Evolutionary conservation across 2,888 invertebrate genomes (phyloP), one percentile per base, ranked within the genome.

Genomic region (Tetropium fuscum): DNA sequence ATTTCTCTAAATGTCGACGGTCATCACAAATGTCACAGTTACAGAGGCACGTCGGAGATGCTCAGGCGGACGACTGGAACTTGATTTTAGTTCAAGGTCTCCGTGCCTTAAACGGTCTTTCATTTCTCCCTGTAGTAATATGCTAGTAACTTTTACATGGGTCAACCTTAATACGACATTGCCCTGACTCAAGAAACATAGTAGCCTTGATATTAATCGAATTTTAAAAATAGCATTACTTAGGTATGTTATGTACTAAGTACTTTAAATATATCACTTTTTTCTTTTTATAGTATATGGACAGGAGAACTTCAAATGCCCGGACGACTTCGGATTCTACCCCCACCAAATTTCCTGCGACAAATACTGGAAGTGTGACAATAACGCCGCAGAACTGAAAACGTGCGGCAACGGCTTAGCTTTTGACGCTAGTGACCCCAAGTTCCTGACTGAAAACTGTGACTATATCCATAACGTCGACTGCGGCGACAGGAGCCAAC

Each of bases 321-420:
- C 95, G 22, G 94, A 95, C 78, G 95, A 95, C 81, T 95, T 93
- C 80, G 96, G 95, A 22, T 96, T 95, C 86, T 96, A 95, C 84
- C 94, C 95, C 57, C 95, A 96, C 83, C 90, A 90, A 79, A 80
- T 86, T 61, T 94, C 94, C 45, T 96, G 96, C 82, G 96, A 96
- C 85, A 95, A 95, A 83, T 96, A 96, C 84, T 96, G 94, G 93
- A 94, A 95, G 83, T 96, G 96, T 79, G 95, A 95, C 82, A 94
- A 94, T 76, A 93, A 92, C 70, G 90, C 83, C 6, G 90, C 95
- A 58, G 95, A 95, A 76, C 84, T 95, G 71, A 95, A 95, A 83
- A 94, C 95, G 40, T 96, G 96, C 84, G 96, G 96, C 57, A 96
- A 96, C 80, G 96, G 96, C 58, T 87, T 96, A 64, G 95, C 95